phyloP scores from a whole-genome alignment of 1,140 invertebrate genomes.

The Hyposmocoma kahamanoa region DNA sequence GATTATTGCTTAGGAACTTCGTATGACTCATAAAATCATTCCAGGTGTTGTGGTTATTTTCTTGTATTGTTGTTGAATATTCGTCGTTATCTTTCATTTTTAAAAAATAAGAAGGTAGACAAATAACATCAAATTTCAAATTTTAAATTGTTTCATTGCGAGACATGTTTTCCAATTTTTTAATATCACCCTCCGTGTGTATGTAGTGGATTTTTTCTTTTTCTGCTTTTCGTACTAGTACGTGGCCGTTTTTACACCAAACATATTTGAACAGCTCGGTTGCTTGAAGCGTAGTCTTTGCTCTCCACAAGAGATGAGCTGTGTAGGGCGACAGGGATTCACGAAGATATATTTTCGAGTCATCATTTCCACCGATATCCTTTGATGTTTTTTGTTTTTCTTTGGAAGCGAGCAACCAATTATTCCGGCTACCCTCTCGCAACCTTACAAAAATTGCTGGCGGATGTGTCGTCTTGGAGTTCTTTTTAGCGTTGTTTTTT shows the following conservation, averaged over 20 bases:
- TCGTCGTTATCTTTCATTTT: background rate
- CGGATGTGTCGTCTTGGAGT: background rate
- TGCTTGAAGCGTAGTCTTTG: background rate
- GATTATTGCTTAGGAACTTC: background rate
- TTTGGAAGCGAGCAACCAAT: background rate
- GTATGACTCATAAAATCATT: background rate
- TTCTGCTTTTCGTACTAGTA: background rate
- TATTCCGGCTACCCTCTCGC: background rate
- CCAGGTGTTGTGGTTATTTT: background rate
- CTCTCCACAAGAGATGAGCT: no score
- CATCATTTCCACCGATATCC: background rate
- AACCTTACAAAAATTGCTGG: background rate
- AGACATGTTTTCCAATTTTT: background rate
- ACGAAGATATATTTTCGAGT: no score
- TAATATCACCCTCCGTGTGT: background rate
- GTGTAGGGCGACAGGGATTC: no score
- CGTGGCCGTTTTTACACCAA: background rate
- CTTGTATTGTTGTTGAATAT: background rate
- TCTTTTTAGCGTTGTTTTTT: background rate
- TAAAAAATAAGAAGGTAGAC: background rate
- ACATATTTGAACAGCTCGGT: background rate
- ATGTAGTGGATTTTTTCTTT: background rate
- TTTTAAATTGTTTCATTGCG: background rate
- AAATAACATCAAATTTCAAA: background rate
- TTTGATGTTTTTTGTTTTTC: background rate